phyloP scores from a whole-genome alignment of 2,797 vertebrate species.

The Alca torda region DNA sequence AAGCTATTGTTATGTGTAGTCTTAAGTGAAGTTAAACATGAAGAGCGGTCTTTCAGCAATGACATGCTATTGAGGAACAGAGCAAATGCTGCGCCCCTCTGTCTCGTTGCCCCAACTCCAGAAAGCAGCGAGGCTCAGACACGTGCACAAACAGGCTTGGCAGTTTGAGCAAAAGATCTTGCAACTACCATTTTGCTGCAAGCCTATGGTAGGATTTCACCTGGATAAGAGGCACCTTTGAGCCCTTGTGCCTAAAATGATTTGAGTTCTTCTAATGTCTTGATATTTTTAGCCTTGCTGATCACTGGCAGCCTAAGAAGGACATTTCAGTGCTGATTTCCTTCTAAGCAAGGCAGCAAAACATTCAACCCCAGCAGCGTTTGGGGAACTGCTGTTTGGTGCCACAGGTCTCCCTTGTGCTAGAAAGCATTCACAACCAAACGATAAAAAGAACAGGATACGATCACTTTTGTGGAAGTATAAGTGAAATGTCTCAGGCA shows the following conservation, averaged over 20 bases:
- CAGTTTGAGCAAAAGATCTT: neutral
- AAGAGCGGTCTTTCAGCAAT: neutral
- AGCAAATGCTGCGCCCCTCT: fast-evolving
- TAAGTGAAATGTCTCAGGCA: neutral
- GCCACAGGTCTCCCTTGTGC: neutral
- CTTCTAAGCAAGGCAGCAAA: conserved; percentile 1
- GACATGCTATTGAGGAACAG: fast-evolving
- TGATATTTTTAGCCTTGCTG: neutral
- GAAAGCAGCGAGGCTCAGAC: fast-evolving
- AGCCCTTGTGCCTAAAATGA: neutral
- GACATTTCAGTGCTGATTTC: neutral
- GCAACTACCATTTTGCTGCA: neutral
- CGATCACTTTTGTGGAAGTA: neutral
- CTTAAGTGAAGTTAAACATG: neutral
- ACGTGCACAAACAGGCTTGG: fast-evolving
- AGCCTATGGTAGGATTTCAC: neutral
- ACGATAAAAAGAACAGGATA: neutral
- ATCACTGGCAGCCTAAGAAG: neutral
- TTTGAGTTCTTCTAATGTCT: neutral
- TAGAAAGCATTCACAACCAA: conserved; percentile 9
- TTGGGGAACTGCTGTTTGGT: neutral
- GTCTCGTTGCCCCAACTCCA: fast-evolving
- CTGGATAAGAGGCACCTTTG: neutral
- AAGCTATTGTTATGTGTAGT: neutral
- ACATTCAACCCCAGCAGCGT: neutral